Evolutionary conservation across 1,140 invertebrate genomes (phyloP).

Genomic region (Coptotermes formosanus): DNA sequence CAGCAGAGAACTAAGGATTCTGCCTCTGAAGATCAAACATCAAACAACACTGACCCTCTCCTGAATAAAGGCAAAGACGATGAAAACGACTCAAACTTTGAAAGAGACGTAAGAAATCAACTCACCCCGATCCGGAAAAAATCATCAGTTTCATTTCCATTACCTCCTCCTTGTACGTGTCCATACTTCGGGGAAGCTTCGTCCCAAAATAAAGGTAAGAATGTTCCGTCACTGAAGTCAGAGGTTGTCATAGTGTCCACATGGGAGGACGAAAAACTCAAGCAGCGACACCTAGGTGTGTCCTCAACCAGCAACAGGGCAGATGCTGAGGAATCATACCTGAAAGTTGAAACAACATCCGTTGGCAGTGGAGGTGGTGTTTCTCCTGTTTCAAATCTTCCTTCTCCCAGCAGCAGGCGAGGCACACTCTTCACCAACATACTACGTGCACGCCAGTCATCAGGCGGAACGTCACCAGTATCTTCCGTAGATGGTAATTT

Average conservation of each 20-base stretch:
- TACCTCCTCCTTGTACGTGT: constrained; percentile 73
- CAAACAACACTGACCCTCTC: not conserved
- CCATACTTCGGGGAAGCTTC: constrained; percentile 69
- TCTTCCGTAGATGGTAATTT: not conserved
- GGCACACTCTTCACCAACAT: constrained; percentile 32
- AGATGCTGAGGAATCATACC: not conserved
- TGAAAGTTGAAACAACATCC: not conserved
- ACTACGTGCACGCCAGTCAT: constrained; percentile 18
- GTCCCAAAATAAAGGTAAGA: constrained; percentile 34
- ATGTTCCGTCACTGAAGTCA: constrained; percentile 20
- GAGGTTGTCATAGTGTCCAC: constrained; percentile 30
- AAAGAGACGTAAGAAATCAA: not conserved
- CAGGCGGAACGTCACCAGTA: not conserved
- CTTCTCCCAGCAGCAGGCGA: constrained; percentile 39
- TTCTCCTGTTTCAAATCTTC: constrained; percentile 39
- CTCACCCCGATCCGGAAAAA: not conserved
- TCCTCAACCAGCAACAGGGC: not conserved
- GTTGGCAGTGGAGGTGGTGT: constrained; percentile 36
- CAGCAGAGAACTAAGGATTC: not conserved
- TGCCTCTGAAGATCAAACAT: not conserved
- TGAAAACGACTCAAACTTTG: not conserved
- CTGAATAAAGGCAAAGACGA: not conserved
- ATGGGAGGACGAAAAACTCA: not conserved
- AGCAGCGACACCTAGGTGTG: not conserved
- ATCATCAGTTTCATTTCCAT: constrained; percentile 46